Conservation (phyloP, 2,113 vertebrate genomes). For the Petroica traversi region DNA sequence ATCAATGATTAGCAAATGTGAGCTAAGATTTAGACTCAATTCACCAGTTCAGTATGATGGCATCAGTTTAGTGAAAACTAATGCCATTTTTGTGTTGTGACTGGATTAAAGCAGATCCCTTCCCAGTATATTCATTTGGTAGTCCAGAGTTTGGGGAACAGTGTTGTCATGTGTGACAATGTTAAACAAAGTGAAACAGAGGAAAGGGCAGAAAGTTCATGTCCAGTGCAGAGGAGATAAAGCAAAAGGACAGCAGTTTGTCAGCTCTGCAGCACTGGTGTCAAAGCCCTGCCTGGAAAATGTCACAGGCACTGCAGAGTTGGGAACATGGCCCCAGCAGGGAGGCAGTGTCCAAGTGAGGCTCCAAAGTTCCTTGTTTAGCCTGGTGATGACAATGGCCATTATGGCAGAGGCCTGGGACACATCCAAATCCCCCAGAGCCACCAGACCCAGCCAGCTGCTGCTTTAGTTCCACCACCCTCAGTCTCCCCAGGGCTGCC, state of each 20-base stretch:
- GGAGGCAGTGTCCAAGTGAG: neutral
- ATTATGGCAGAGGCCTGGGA: neutral
- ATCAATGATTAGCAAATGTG: neutral
- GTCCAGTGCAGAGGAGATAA: neutral
- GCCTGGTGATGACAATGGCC: neutral
- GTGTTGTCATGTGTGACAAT: neutral
- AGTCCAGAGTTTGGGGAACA: neutral
- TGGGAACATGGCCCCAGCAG: accelerated
- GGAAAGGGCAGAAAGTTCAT: neutral
- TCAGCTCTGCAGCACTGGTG: neutral
- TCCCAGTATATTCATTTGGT: neutral
- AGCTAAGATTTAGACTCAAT: neutral
- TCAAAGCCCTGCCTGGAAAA: neutral
- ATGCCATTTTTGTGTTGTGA: neutral
- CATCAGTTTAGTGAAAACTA: neutral
- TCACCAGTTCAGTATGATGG: neutral
- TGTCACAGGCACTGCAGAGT: neutral
- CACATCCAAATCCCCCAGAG: neutral
- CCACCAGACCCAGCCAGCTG: neutral
- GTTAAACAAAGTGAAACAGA: neutral
- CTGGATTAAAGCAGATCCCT: neutral
- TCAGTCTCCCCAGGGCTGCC: neutral
- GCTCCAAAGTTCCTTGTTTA: neutral
- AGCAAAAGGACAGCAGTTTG: neutral
- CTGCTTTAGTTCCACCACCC: neutral